Percentiles rank a stretch among this genome's conserved stretches.
phyloP scores from a whole-genome alignment of 2,797 vertebrate species.

The Acanthurus leucopareius region DNA sequence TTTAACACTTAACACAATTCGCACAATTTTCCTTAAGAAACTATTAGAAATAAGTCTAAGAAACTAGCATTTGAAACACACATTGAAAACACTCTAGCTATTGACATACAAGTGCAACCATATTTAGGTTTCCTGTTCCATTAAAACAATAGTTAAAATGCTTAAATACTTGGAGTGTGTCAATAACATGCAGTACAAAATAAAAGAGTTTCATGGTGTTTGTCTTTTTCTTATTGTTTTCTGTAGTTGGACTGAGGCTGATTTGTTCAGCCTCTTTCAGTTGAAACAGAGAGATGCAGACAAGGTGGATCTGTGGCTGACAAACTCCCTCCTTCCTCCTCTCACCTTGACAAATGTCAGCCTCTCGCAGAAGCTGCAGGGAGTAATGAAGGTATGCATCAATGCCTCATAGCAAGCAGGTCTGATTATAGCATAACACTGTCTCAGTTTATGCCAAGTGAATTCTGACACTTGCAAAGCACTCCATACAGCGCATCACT shows the following conservation, averaged over 20 bases:
- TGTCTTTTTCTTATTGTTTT: neutral
- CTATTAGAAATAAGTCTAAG: neutral
- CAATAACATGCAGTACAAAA: too few relatives aligned
- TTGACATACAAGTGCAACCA: neutral
- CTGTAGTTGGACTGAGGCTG: constrained; percentile 65
- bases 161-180: neutral
- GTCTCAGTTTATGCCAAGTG: neutral
- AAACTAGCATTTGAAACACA: too few relatives aligned
- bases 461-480: neutral
- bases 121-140: neutral
- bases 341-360: constrained; percentile 89
- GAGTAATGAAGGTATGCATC: constrained; percentile 88
- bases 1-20: neutral
- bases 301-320: constrained; percentile 93
- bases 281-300: constrained; percentile 87
- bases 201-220: too few relatives aligned
- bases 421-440: neutral
- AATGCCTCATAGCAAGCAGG: neutral
- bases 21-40: neutral
- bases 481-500: neutral
- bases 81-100: neutral
- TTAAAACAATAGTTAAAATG: neutral
- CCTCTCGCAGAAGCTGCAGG: constrained; percentile 85
- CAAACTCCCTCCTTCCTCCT: constrained; percentile 86
- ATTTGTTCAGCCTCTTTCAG: constrained; percentile 87